phyloP scores from a whole-genome alignment of 1,140 invertebrate species.

The Lucilia sericata region DNA sequence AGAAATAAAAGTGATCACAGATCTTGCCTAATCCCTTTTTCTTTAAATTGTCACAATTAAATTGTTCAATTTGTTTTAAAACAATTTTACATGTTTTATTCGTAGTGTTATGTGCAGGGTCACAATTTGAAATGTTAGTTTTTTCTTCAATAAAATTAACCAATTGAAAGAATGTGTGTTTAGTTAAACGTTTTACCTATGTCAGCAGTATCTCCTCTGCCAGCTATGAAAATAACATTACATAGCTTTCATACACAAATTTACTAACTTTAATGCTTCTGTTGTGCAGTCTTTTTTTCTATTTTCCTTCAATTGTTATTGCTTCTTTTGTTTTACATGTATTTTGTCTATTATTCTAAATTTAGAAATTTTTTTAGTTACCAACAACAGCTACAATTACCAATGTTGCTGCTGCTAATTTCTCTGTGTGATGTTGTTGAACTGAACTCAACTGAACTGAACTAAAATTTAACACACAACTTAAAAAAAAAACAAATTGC shows the following conservation, averaged over 20 bases:
- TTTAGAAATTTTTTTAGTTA: slow-evolving; percentile 8
- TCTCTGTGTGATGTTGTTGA: slow-evolving; percentile 24
- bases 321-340: slow-evolving; percentile 2
- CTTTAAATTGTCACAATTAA: no score
- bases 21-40: no score
- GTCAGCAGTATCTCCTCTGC: neutral
- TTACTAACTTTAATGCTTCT: neutral
- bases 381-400: neutral
- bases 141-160: neutral
- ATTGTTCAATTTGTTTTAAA: no score
- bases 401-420: neutral
- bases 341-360: slow-evolving; percentile 35
- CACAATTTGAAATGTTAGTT: neutral
- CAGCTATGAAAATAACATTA: no score
- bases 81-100: no score
- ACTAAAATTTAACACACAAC: neutral
- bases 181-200: neutral
- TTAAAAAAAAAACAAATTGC: no score
- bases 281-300: neutral
- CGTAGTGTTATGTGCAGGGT: neutral
- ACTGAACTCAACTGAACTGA: slow-evolving; percentile 1
- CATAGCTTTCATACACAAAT: neutral
- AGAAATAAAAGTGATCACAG: no score
- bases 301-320: neutral
- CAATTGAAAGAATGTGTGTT: neutral